phyloP scores from a whole-genome alignment of 2,797 vertebrate genomes.

The Pithecia hirsuta region DNA sequence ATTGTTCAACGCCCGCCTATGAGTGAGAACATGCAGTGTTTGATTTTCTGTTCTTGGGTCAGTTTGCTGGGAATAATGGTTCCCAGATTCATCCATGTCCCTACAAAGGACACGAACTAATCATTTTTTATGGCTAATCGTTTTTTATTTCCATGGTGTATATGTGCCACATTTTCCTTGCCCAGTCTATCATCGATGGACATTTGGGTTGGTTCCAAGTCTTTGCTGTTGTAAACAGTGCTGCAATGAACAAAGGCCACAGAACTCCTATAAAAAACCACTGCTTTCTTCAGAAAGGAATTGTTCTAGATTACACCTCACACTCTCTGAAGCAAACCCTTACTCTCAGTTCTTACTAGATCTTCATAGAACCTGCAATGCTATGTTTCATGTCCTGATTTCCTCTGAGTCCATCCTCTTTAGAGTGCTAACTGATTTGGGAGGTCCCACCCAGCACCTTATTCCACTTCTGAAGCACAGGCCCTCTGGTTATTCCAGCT shows the following conservation, averaged over 20 bases:
- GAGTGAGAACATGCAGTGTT: too few species aligned
- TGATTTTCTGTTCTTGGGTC: too few species aligned
- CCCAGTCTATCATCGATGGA: too few species aligned
- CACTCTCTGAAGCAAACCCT: background rate
- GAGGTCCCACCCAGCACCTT: background rate
- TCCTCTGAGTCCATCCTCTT: background rate
- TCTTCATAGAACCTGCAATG: background rate
- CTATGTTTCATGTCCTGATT: background rate
- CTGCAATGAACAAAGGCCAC: background rate
- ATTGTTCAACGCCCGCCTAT: too few species aligned
- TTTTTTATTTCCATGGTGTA: too few species aligned
- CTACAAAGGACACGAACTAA: too few species aligned
- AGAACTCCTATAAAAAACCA: background rate
- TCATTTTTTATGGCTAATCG: too few species aligned
- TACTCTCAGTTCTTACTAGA: background rate
- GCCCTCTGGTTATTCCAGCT: background rate
- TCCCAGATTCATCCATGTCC: too few species aligned
- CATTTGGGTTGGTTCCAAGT: too few species aligned
- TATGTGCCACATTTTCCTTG: too few species aligned
- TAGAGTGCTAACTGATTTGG: background rate
- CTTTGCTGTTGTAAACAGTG: too few species aligned
- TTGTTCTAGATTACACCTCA: background rate
- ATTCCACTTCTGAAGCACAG: background rate
- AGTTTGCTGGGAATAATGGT: too few species aligned
- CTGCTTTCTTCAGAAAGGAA: background rate